Evolutionary conservation across 1,140 invertebrate genomes (phyloP), one percentile per base, ranked within the genome.

Genomic region (Dolichoris vasculosae): DNA sequence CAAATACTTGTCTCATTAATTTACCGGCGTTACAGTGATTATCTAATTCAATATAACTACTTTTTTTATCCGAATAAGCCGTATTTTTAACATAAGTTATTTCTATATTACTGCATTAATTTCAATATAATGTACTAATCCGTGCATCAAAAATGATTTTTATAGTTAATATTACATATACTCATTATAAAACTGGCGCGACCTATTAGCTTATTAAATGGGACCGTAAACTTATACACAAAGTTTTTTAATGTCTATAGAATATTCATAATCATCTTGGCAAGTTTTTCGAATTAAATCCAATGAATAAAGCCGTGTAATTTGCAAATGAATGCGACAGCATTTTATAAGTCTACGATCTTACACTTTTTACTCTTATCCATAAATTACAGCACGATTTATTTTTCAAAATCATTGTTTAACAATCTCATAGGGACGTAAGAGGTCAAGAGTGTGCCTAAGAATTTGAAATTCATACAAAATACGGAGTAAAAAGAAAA

Each of bases 1-100:
- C 40, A 43, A 73, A 73, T 26, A 43, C 38, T 73, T 43, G 69
- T 73, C 4, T 73, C 69, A 73, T 73, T 73, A 43, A 73, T 73
- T 73, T 38, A 43, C 38, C 11, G 23, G 0, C 7, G 38, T 40
- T 43, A 43, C 69, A 26, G 20, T 73, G 20, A 73, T 73, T 73
- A 73, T 73, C 38, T 73, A 43, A 43, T 43, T 73, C 69, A 43
- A 43, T 73, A 73, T 11, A 43, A 0, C 43, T 40, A 38, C 17
- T 13, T 13, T 40, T 73, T 30, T 43, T 11, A n/a, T 69, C 59
- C 15, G 67, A 38, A 40, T 69, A 38, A 73, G 26, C 11, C 6
- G 0, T 43, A 40, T 43, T 43, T 43, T n/a, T 38, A 17, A 23
- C 13, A 0, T 15, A 17, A 43, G 6, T 43, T 43, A 35, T 73